A percentile compares a stretch with the other conserved stretches of the same genome.
Evolutionary conservation across 1,140 invertebrate genomes (phyloP).

Genomic region (honey bee (Apis mellifera)): DNA sequence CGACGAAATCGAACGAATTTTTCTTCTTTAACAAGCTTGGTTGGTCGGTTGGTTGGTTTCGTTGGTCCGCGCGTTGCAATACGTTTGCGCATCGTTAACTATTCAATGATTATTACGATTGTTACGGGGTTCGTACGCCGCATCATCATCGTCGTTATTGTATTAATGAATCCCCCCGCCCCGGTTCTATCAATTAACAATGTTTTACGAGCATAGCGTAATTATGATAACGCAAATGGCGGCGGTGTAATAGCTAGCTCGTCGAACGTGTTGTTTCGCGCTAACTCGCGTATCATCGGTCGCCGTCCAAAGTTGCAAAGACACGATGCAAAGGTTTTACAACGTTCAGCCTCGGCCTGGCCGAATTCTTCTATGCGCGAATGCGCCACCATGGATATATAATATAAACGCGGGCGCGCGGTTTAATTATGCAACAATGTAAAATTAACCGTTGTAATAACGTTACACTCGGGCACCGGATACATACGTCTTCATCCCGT

Average conservation of each 20-base stretch:
- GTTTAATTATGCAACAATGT: background rate
- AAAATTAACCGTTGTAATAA: constrained; percentile 10
- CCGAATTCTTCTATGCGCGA: constrained; percentile 26
- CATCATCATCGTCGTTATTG: constrained; percentile 46
- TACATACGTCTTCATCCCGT: background rate
- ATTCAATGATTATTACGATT: background rate
- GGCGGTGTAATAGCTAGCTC: background rate
- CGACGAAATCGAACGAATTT: too few relatives aligned
- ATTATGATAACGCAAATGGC: background rate
- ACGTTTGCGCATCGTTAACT: too few relatives aligned
- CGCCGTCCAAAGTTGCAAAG: background rate
- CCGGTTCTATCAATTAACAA: constrained; percentile 4
- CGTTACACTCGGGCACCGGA: background rate
- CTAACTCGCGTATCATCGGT: background rate
- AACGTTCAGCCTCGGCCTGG: constrained; percentile 66
- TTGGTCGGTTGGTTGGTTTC: too few relatives aligned
- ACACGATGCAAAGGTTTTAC: background rate
- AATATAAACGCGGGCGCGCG: constrained; percentile 26
- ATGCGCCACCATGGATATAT: constrained; percentile 13
- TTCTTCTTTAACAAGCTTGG: too few relatives aligned
- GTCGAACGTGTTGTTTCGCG: background rate
- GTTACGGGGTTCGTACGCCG: background rate
- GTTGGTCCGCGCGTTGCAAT: too few relatives aligned
- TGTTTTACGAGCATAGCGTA: background rate
- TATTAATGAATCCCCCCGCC: constrained; percentile 43